These are phyloP conservation scores for Mnemiopsis leidyi DNA, from an alignment of 37 sponge, comb jelly and placozoan genomes.

Conservation along the genomic window DNA sequence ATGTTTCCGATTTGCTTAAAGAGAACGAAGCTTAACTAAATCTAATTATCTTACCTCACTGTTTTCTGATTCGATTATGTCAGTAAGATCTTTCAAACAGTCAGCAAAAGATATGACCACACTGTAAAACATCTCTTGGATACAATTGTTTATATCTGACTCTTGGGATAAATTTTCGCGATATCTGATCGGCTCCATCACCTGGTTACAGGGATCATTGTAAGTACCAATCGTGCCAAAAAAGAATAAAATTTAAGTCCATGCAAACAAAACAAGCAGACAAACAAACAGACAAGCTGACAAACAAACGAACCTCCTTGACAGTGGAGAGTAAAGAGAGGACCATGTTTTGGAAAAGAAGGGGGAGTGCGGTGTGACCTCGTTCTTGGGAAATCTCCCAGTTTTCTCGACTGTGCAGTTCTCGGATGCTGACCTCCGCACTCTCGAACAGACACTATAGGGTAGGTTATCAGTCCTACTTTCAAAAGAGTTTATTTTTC, in stretches of 20 bases:
- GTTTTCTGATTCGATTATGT: background rate
- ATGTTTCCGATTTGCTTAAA: no score
- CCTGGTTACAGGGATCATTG: no score
- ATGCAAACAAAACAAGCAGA: no score
- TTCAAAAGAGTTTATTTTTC: no score
- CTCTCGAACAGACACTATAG: constrained; percentile 49
- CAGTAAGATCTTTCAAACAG: constrained; percentile 52
- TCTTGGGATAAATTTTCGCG: background rate
- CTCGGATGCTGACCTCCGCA: constrained; percentile 3
- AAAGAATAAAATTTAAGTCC: no score
- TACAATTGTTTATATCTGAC: background rate
- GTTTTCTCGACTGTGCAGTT: constrained; percentile 33
- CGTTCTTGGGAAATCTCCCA: constrained; percentile 61
- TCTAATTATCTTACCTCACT: background rate
- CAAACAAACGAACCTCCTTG: constrained; percentile 53
- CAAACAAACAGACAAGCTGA: no score
- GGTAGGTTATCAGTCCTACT: background rate
- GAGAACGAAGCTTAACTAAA: no score
- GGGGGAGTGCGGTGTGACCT: constrained; percentile 62
- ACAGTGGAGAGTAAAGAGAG: constrained; percentile 47
- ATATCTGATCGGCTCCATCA: constrained; percentile 43
- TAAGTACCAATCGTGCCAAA: no score
- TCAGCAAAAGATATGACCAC: constrained; percentile 51
- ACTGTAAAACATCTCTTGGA: constrained; percentile 50
- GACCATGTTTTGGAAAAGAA: constrained; percentile 30